These are phyloP conservation scores for Agapornis canus DNA, from an alignment of 2,797 vertebrate genomes.

Conservation along the genomic window DNA sequence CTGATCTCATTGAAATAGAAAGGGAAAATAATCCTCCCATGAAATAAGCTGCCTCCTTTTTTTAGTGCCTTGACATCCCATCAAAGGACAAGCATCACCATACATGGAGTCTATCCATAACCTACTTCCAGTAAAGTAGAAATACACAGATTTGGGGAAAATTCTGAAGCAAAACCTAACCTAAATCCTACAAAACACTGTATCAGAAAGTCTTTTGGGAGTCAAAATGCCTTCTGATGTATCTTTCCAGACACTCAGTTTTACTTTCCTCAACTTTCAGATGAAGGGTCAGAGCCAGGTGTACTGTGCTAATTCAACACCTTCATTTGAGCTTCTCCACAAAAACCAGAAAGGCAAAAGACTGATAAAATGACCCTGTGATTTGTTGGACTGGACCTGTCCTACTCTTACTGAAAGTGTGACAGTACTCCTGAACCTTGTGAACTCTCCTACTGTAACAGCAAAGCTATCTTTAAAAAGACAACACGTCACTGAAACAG, in stretches of 20 bases:
- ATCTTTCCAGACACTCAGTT: neutral
- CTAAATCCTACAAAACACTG: neutral
- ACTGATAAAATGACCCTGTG: neutral
- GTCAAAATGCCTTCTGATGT: neutral
- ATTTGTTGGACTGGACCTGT: neutral
- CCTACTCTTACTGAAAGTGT: neutral
- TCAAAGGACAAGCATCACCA: neutral
- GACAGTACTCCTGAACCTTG: accelerated
- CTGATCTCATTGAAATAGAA: neutral
- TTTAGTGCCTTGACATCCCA: neutral
- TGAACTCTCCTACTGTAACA: neutral
- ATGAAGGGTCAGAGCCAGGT: neutral
- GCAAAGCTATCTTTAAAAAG: neutral
- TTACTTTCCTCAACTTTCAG: neutral
- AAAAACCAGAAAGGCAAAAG: neutral
- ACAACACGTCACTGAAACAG: neutral
- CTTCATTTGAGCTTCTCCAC: neutral
- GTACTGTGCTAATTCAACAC: neutral
- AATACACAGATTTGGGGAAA: neutral
- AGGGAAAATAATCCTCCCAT: neutral
- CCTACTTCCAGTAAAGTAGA: neutral
- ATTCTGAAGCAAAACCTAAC: neutral
- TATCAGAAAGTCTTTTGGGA: neutral
- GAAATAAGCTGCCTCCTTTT: neutral
- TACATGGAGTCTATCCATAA: neutral